Evolutionary conservation across 2,888 invertebrate species (phyloP).

Genomic region (Caenorhabditis sinica): DNA sequence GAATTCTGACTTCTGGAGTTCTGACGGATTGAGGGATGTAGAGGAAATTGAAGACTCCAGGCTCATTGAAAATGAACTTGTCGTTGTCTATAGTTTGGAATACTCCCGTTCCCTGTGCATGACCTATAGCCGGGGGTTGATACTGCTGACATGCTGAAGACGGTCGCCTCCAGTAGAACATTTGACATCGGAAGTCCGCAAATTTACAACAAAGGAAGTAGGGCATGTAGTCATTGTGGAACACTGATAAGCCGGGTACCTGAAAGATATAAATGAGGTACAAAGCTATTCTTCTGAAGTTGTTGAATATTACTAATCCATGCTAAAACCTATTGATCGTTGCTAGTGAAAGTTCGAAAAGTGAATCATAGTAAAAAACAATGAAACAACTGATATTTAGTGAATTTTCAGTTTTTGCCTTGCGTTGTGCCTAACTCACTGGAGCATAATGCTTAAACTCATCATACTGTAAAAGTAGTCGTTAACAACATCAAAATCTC

Average conservation of each 20-base stretch:
- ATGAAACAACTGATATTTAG: neutral
- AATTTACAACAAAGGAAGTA: constrained; percentile 96
- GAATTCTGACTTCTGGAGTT: constrained; percentile 82
- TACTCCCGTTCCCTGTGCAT: constrained; percentile 95
- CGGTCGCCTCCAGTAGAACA: constrained; percentile 92
- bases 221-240: constrained; percentile 96
- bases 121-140: constrained; percentile 85
- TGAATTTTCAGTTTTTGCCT: neutral
- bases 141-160: constrained; percentile 94
- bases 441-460: constrained; percentile 47
- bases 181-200: constrained; percentile 95
- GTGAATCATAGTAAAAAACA: neutral
- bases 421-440: constrained; percentile 40
- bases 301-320: constrained; percentile 30
- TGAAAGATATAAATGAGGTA: constrained; percentile 66
- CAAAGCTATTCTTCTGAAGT: neutral
- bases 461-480: constrained; percentile 52
- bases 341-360: neutral
- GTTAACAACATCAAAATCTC: no score
- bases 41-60: constrained; percentile 84
- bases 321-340: constrained; percentile 25
- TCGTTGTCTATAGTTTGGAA: constrained; percentile 91
- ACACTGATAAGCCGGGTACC: constrained; percentile 95
- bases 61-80: constrained; percentile 95
- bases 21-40: constrained; percentile 79